These are phyloP conservation scores for Oscheius sp. DNA, from an alignment of 2,888 invertebrate genomes.

Conservation along the genomic window DNA sequence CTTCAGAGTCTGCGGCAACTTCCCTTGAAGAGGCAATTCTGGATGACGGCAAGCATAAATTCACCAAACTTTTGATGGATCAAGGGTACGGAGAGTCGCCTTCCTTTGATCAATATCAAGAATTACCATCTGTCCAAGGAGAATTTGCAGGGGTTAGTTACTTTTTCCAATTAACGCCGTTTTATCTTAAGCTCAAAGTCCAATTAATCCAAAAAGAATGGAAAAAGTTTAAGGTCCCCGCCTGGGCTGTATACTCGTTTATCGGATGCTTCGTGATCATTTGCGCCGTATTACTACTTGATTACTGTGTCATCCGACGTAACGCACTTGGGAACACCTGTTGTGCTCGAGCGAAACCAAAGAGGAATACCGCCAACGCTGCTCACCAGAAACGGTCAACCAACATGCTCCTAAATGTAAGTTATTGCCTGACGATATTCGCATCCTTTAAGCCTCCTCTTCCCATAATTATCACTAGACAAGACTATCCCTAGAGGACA, in stretches of 20 bases:
- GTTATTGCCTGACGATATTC: too few species aligned
- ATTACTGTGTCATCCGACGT: conserved; percentile 64
- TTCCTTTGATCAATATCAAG: not conserved
- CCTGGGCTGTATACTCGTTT: conserved; percentile 66
- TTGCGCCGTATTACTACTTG: conserved; percentile 61
- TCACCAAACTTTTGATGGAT: conserved; percentile 16
- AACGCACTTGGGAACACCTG: conserved; percentile 63
- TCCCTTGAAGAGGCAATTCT: not conserved
- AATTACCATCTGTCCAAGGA: conserved; percentile 15
- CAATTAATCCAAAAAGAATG: not conserved
- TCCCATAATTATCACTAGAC: not conserved
- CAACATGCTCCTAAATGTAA: conserved; percentile 65
- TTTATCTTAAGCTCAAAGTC: not conserved
- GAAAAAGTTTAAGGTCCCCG: conserved; percentile 50
- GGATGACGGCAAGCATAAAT: not conserved
- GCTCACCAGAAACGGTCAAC: conserved; percentile 65
- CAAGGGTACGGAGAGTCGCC: conserved; percentile 9
- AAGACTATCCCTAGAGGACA: not conserved
- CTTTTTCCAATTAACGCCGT: not conserved
- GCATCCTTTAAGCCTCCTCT: not conserved
- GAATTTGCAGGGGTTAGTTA: conserved; percentile 12
- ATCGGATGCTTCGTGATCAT: conserved; percentile 56
- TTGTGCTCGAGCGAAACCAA: conserved; percentile 45
- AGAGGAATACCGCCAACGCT: conserved; percentile 36
- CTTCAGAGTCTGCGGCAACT: not conserved